Conservation (phyloP, 2,113 vertebrate genomes). For the Mastomys natalensis region DNA sequence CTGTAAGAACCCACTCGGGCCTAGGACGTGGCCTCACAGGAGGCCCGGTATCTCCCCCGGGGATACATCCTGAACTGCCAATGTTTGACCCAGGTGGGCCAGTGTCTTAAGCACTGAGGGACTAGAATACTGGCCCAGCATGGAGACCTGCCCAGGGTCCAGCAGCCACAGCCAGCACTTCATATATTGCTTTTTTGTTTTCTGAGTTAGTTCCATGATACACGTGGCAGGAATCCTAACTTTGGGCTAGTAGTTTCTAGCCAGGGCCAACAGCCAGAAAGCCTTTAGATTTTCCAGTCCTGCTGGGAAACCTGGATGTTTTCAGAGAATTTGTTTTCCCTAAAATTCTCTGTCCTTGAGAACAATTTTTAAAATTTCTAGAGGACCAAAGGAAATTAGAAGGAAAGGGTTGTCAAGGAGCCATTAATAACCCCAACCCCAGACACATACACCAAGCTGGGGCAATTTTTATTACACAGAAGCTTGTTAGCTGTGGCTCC, state of each 20-base stretch:
- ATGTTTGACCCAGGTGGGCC: neutral
- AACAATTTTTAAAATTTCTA: conserved; percentile 19
- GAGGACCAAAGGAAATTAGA: conserved; percentile 9
- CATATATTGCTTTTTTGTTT: neutral
- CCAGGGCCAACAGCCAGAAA: neutral
- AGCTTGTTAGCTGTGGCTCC: conserved; percentile 37
- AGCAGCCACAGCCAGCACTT: neutral
- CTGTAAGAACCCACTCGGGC: neutral
- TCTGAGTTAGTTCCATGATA: neutral
- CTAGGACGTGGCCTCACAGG: neutral
- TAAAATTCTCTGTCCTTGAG: conserved; percentile 34
- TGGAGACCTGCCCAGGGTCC: neutral
- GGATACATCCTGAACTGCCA: no score
- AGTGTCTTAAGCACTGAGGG: neutral
- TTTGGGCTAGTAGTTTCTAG: conserved; percentile 6
- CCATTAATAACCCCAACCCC: neutral
- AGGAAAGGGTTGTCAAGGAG: neutral
- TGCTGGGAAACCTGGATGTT: neutral
- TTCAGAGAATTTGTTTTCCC: neutral
- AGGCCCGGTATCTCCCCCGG: no score
- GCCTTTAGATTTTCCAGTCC: neutral
- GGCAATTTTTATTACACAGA: conserved; percentile 46
- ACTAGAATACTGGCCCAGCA: rapidly evolving
- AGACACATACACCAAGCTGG: neutral
- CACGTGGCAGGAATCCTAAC: conserved; percentile 35